phyloP scores from a whole-genome alignment of 2,797 vertebrate genomes.

The Dermochelys coriacea region DNA sequence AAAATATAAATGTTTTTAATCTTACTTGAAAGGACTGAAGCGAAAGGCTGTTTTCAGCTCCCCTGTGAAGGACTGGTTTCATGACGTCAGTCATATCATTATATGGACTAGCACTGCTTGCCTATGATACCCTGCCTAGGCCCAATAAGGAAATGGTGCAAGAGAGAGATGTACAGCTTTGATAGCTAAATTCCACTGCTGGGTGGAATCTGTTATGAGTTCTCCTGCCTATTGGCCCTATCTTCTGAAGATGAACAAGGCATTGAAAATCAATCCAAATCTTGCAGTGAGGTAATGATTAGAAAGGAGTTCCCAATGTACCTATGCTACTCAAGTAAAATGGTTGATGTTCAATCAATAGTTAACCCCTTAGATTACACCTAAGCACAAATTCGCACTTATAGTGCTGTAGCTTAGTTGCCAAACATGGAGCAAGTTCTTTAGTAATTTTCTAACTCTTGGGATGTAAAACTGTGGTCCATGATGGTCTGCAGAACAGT shows the following conservation, averaged over 20 bases:
- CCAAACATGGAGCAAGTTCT: background rate
- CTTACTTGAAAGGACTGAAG: background rate
- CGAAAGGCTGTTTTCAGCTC: background rate
- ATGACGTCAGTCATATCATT: background rate
- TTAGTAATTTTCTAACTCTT: background rate
- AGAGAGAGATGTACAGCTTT: background rate
- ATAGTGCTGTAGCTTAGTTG: background rate
- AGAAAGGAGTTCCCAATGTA: background rate
- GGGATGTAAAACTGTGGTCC: background rate
- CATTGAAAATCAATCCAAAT: background rate
- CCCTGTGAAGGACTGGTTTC: background rate
- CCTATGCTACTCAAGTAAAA: background rate
- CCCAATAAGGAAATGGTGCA: background rate
- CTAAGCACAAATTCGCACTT: background rate
- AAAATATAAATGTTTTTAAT: background rate
- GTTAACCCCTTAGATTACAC: background rate
- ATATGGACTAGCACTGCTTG: conserved; percentile 17
- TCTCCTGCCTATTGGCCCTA: background rate
- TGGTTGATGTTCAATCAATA: background rate
- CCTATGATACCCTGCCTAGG: background rate
- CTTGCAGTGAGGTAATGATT: background rate
- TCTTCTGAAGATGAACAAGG: background rate
- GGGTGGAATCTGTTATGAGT: conserved; percentile 3
- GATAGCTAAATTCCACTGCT: conserved; percentile 8
- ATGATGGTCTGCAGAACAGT: background rate